These are phyloP conservation scores for Dermochelys coriacea DNA, from an alignment of 2,797 vertebrate species.

Conservation along the genomic window DNA sequence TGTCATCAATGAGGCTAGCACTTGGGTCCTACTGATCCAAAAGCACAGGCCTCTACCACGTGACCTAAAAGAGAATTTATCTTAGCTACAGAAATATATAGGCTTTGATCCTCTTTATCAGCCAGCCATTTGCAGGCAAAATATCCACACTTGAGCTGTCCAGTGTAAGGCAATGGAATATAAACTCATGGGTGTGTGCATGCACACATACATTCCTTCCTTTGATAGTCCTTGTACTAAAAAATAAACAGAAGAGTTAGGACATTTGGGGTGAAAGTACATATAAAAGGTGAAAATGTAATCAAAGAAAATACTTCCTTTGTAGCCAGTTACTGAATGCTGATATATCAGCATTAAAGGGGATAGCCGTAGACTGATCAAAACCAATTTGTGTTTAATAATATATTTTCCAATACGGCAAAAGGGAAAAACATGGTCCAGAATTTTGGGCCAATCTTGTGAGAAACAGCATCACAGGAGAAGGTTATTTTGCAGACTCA, in stretches of 20 bases:
- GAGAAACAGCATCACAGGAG: not conserved
- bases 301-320: conserved; percentile 42
- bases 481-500: not conserved
- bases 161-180: conserved; percentile 40
- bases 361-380: not conserved
- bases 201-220: conserved; percentile 7
- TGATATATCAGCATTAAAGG: not conserved
- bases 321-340: not conserved
- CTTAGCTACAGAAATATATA: conserved; percentile 15
- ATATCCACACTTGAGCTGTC: conserved; percentile 54
- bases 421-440: not conserved
- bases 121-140: conserved; percentile 65
- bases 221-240: conserved; percentile 58
- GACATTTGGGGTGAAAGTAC: conserved; percentile 73
- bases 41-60: not conserved
- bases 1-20: not conserved
- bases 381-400: not conserved
- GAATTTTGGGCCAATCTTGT: conserved; percentile 13
- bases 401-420: not conserved
- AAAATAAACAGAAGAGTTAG: conserved; percentile 56
- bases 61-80: not conserved
- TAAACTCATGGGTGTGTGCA: conserved; percentile 55
- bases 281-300: conserved; percentile 30
- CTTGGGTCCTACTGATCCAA: not conserved
- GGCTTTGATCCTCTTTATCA: conserved; percentile 41